Conservation (phyloP, 1,140 invertebrate species). For the Leptinotarsa defecta region DNA sequence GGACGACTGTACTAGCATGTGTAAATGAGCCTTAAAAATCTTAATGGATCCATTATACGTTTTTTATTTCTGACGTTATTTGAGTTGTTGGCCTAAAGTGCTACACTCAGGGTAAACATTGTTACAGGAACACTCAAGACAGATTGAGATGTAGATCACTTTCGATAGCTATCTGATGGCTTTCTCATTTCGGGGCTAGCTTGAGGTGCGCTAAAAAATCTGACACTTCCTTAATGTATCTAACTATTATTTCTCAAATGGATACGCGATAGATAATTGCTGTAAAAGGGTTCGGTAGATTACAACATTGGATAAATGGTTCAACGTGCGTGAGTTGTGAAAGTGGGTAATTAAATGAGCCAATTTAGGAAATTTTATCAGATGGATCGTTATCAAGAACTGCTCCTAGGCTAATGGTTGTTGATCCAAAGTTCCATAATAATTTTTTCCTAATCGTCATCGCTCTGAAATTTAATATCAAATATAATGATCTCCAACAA, state of each 20-base stretch:
- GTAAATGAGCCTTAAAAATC: background rate
- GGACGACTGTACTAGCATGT: background rate
- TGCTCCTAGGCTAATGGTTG: too few species aligned
- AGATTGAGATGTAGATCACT: constrained; percentile 27
- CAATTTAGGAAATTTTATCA: too few species aligned
- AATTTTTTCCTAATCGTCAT: too few species aligned
- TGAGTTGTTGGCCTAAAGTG: constrained; percentile 25
- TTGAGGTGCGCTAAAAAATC: background rate
- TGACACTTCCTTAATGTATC: background rate
- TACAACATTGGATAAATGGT: constrained; percentile 4
- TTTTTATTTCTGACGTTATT: constrained; percentile 24
- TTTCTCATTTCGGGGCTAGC: background rate
- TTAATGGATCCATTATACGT: constrained; percentile 28
- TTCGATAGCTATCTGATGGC: constrained; percentile 9
- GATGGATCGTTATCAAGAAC: too few species aligned
- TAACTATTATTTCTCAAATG: background rate
- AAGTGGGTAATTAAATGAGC: too few species aligned
- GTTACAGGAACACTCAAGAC: constrained; percentile 28
- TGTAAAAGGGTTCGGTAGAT: background rate
- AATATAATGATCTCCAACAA: too few species aligned
- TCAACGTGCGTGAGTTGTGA: background rate
- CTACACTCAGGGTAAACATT: constrained; percentile 30
- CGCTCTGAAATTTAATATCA: too few species aligned
- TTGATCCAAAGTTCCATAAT: too few species aligned
- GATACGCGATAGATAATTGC: background rate